Base-by-base conservation (phyloP, 2,113 vertebrate species). In the Campylomormyrus tamandua region DNA sequence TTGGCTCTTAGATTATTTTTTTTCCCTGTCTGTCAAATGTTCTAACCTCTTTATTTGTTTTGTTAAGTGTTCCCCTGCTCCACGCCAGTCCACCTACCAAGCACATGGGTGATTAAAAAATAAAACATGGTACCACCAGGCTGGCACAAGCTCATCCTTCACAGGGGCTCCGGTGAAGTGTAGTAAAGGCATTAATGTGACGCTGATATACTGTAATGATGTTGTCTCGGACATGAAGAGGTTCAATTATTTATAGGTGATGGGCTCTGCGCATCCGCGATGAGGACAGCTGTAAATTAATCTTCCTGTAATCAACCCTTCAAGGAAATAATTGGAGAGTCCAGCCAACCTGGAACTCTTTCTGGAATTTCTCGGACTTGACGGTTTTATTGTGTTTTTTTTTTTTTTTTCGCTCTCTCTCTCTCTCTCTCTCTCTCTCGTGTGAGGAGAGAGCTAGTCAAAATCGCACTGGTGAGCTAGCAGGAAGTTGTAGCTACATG, bases 231-330 rank as follows among this genome's bases (percentile, higher is more conserved):
- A 95, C 94, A 95, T 94, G 93, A 94, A 95, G 94, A 93, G 90
- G 94, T 94, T 95, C 93, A 94, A 95, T 96, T 95, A 96, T 96
- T 95, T 96, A 95, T 95, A 95, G 95, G 95, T 95, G 94, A 96
- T 95, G 93, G 94, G 93, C 92, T 91, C 91, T 91, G 94, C 94
- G 95, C 94, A 95, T 96, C 93, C 93, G 91, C 93, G 93, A 94
- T 95, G 94, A 96, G 94, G 92, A 94, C 92, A 91, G 92, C 93
- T 91, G 92, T 95, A 95, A 96, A 95, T 96, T 94, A 91, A 90
- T 89, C 92, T 92, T 91, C 91, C 93, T 94, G 94, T 95, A 94
- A 95, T 96, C 94, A 95, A 94, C 93, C 93, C 92, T 94, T 93
- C 91, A 91, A 92, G 90, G 87, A 93, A 94, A 95, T 95, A 95